Evolutionary conservation across 2,888 invertebrate species (phyloP).

Genomic region (Steinernema scapterisci): DNA sequence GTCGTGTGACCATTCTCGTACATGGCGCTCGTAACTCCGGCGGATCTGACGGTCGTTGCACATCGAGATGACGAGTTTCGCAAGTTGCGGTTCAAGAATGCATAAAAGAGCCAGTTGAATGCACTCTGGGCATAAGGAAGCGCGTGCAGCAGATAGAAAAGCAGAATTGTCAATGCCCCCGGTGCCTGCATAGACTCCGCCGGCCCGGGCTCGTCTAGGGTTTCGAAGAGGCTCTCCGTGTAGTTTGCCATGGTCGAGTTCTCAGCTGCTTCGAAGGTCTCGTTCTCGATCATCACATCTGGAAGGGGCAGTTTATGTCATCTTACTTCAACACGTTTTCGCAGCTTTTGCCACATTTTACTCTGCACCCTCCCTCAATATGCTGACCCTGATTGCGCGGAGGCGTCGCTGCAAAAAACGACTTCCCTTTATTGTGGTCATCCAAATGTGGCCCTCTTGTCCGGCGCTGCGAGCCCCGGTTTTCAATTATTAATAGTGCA

Average conservation of each 20-base stretch:
- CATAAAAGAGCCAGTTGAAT: constrained; percentile 67
- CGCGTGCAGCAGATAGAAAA: constrained; percentile 62
- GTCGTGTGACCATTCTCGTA: constrained; percentile 32
- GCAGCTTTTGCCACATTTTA: not conserved
- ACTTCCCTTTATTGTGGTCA: constrained; percentile 11
- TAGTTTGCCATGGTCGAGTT: not conserved
- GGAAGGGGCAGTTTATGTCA: constrained; percentile 29
- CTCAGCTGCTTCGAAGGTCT: constrained; percentile 3
- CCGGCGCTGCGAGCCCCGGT: not conserved
- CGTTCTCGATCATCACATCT: constrained; percentile 34
- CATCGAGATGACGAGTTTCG: constrained; percentile 44
- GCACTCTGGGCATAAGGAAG: constrained; percentile 63
- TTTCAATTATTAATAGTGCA: constrained; percentile 26
- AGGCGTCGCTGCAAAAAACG: not conserved
- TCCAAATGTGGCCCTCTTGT: not conserved
- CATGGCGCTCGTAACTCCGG: constrained; percentile 35
- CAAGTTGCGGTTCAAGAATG: constrained; percentile 61
- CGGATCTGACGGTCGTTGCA: constrained; percentile 39
- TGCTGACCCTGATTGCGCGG: not conserved
- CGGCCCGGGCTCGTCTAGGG: not conserved
- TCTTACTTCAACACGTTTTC: not conserved
- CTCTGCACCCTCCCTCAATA: not conserved
- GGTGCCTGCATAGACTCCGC: too few relatives aligned
- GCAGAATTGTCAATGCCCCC: constrained; percentile 25
- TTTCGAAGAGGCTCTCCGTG: not conserved